A percentile compares a stretch with the other conserved stretches of the same genome.
Evolutionary conservation across 2,113 vertebrate genomes (phyloP).

Genomic region (Alethe diademata): DNA sequence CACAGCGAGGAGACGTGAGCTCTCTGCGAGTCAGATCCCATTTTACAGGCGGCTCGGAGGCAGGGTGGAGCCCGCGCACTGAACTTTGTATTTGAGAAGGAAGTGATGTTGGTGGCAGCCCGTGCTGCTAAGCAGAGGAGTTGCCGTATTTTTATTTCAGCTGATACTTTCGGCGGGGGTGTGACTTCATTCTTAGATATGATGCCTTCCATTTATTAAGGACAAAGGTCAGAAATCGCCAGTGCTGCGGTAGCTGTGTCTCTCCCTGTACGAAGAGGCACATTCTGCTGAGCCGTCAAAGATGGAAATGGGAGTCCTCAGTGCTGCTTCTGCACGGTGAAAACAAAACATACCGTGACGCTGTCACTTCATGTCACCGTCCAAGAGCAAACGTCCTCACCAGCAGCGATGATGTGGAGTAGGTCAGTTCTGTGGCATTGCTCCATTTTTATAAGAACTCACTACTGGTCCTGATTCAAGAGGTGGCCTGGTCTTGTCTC

Average conservation of each 20-base stretch:
- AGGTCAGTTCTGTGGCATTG: neutral
- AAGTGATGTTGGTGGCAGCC: slow-evolving; percentile 40
- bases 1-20: slow-evolving; percentile 21
- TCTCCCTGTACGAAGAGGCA: neutral
- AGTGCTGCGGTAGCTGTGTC: neutral
- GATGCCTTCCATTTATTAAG: slow-evolving; percentile 12
- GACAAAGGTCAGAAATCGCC: slow-evolving; percentile 44
- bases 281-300: neutral
- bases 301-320: neutral
- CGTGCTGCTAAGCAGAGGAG: slow-evolving; percentile 41
- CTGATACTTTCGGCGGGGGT: neutral
- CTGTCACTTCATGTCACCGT: neutral
- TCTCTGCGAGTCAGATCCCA: slow-evolving; percentile 27
- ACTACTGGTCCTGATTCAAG: neutral
- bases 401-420: neutral
- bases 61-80: slow-evolving; percentile 21
- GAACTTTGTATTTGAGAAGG: slow-evolving; percentile 8
- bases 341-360: neutral
- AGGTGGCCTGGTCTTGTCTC: neutral
- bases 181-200: slow-evolving; percentile 44
- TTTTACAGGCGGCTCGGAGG: slow-evolving; percentile 42
- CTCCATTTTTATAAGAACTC: neutral
- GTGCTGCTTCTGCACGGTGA: neutral
- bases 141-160: slow-evolving; percentile 3
- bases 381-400: neutral